Evolutionary conservation across 1,140 invertebrate species (phyloP).

Genomic region (Meloidogyne floridensis): DNA sequence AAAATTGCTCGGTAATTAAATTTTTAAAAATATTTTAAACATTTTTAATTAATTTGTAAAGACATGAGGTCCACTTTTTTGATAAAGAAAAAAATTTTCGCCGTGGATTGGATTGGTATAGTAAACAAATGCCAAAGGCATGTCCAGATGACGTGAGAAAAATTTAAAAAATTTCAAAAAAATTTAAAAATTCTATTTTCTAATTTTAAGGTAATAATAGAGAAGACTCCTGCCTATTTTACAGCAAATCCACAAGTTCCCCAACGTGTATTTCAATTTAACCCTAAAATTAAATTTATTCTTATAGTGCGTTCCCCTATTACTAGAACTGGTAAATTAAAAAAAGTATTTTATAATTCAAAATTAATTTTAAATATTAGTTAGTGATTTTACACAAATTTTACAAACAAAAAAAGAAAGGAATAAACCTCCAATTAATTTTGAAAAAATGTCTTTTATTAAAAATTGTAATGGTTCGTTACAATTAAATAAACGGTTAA

Average conservation of each 20-base stretch:
- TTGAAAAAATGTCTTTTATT: slow-evolving; percentile 53
- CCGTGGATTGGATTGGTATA: slow-evolving; percentile 64
- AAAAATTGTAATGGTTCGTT: slow-evolving; percentile 7
- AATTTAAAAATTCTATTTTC: background rate
- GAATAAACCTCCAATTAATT: slow-evolving; percentile 53
- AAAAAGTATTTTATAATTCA: no score
- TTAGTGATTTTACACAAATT: slow-evolving; percentile 64
- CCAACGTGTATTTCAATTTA: slow-evolving; percentile 50
- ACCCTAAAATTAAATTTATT: slow-evolving; percentile 59
- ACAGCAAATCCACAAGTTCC: slow-evolving; percentile 45
- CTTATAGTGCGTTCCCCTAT: slow-evolving; percentile 61
- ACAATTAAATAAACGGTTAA: slow-evolving; percentile 12
- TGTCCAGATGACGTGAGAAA: slow-evolving; percentile 43
- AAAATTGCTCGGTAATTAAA: slow-evolving; percentile 48
- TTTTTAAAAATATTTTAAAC: background rate
- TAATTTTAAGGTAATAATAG: slow-evolving; percentile 52
- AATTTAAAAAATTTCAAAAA: slow-evolving; percentile 5
- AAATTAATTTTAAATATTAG: slow-evolving; percentile 2
- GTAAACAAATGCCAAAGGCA: slow-evolving; percentile 55
- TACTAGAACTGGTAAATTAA: slow-evolving; percentile 30
- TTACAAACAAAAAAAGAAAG: slow-evolving; percentile 44
- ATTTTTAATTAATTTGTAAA: background rate
- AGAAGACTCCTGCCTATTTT: slow-evolving; percentile 65
- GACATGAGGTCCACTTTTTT: slow-evolving; percentile 67
- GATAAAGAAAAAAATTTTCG: slow-evolving; percentile 58